Evolutionary conservation across 1,140 invertebrate genomes (phyloP).

Genomic region (Aphidius gifuensis): DNA sequence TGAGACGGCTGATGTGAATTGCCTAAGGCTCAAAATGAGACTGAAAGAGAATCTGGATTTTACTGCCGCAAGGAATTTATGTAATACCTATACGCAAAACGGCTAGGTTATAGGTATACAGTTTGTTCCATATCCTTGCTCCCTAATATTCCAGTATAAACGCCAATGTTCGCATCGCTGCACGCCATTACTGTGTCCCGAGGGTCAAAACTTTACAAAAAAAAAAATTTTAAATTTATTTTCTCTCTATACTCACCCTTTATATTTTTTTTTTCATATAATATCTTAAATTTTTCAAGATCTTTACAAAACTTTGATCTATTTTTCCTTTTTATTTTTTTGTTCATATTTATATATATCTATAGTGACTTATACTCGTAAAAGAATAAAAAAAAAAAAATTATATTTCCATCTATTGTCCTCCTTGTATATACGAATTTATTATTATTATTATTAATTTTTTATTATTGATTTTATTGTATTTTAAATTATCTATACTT

Average conservation of each 20-base stretch:
- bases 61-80: constrained; percentile 26
- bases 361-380: background rate
- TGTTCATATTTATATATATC: constrained; percentile 7
- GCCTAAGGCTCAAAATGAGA: constrained; percentile 17
- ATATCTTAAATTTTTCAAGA: background rate
- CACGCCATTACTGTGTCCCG: constrained; percentile 33
- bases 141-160: constrained; percentile 29
- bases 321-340: too few species aligned
- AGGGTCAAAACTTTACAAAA: constrained; percentile 31
- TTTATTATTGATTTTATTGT: too few species aligned
- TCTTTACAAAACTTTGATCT: too few species aligned
- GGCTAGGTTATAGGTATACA: constrained; percentile 11
- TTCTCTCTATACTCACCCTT: constrained; percentile 13
- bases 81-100: constrained; percentile 24
- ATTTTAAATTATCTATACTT: too few species aligned
- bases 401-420: background rate
- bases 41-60: constrained; percentile 24
- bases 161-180: constrained; percentile 27
- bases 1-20: constrained; percentile 24
- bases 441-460: too few species aligned
- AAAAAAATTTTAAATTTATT: constrained; percentile 28
- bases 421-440: too few species aligned
- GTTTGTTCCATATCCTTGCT: constrained; percentile 22
- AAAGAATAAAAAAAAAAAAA: background rate
- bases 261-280: background rate